These are phyloP conservation scores for Dermolepida albohirtum DNA, from an alignment of 2,888 invertebrate genomes.

Conservation along the genomic window DNA sequence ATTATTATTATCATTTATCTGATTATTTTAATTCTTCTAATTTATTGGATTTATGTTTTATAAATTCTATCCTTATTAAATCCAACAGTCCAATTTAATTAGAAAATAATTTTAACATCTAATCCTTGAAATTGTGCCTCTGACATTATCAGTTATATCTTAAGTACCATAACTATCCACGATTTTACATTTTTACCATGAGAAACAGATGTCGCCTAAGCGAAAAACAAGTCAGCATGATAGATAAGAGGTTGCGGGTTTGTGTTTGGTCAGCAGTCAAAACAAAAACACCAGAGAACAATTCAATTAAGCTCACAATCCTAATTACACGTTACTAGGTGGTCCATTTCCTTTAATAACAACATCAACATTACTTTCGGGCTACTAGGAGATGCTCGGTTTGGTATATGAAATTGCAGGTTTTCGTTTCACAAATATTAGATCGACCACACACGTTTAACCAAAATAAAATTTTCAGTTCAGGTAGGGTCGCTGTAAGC, in stretches of 20 bases:
- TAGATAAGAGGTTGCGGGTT: neutral
- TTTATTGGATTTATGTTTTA: no score
- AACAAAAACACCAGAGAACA: constrained; percentile 40
- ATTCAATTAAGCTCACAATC: constrained; percentile 42
- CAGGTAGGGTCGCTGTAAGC: constrained; percentile 36
- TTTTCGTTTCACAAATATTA: constrained; percentile 47
- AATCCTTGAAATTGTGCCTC: no score
- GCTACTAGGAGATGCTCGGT: constrained; percentile 34
- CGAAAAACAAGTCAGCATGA: constrained; percentile 26
- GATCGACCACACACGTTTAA: constrained; percentile 47
- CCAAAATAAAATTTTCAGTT: constrained; percentile 30
- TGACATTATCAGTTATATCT: no score
- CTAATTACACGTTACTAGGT: constrained; percentile 43
- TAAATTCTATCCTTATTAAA: no score
- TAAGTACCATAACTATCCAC: no score
- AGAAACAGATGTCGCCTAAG: constrained; percentile 23
- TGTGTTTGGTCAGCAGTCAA: constrained; percentile 17
- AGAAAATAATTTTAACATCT: no score
- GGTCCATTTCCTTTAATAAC: constrained; percentile 43
- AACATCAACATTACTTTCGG: constrained; percentile 33
- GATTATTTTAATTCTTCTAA: no score
- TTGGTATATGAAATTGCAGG: constrained; percentile 47
- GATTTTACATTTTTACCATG: neutral
- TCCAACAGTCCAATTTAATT: no score
- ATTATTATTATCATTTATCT: no score